phyloP scores from a whole-genome alignment of 2,888 invertebrate genomes.

The Parascotia fuliginaria region DNA sequence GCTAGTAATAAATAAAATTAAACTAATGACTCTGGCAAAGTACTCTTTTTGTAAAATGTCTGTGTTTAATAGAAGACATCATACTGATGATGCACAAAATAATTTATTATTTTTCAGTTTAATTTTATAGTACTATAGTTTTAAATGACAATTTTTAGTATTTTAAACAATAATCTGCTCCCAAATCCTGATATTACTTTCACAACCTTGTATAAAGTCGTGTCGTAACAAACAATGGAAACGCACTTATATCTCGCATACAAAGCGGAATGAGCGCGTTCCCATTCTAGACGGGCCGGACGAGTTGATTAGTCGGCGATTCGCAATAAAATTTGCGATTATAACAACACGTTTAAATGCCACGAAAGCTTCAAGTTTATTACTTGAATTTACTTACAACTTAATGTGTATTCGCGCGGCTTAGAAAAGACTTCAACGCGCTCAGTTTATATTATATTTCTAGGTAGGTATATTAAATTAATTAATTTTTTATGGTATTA shows the following conservation, averaged over 20 bases:
- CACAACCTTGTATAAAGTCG: constrained; percentile 21
- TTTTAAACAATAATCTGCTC: too few species aligned
- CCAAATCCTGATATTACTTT: constrained; percentile 2
- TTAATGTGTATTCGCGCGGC: constrained; percentile 5
- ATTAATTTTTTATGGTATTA: too few species aligned
- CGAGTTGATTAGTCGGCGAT: constrained; percentile 51
- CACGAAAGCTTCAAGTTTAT: constrained; percentile 23
- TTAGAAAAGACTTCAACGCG: constrained; percentile 62
- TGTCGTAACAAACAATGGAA: constrained; percentile 44
- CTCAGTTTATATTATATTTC: constrained; percentile 8
- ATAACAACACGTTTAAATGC: constrained; percentile 32
- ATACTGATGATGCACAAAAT: too few species aligned
- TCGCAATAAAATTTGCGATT: constrained; percentile 53
- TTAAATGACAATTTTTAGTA: too few species aligned
- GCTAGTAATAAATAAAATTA: too few species aligned
- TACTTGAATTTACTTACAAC: constrained; percentile 19
- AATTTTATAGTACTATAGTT: too few species aligned
- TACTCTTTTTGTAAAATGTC: too few species aligned
- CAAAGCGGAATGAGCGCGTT: constrained; percentile 65
- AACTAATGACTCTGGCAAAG: too few species aligned
- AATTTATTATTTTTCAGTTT: too few species aligned
- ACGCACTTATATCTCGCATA: constrained; percentile 52
- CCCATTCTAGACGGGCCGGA: constrained; percentile 60
- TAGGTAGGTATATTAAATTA: too few species aligned
- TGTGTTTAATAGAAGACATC: too few species aligned